Conservation (phyloP, 1,140 invertebrate genomes). For the Arion vulgaris region DNA sequence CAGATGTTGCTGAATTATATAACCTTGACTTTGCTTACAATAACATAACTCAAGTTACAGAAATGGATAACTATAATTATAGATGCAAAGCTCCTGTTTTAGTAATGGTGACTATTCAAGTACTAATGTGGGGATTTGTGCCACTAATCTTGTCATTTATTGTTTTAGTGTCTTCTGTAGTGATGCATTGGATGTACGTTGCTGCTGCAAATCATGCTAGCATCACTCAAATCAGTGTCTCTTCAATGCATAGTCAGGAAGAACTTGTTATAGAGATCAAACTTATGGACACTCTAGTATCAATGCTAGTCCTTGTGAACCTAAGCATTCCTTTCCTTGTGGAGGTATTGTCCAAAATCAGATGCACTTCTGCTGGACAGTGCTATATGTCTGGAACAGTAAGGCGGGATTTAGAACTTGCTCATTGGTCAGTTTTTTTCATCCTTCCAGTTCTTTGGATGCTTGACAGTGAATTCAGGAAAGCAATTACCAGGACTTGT, state of each 20-base stretch:
- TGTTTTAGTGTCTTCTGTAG: background rate
- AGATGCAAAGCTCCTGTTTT: background rate
- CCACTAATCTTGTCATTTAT: background rate
- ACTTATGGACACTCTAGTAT: background rate
- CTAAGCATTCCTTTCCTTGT: background rate
- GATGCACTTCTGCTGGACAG: background rate
- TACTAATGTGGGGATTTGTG: background rate
- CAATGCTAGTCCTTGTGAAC: background rate
- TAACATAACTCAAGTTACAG: background rate
- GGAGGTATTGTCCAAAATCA: background rate
- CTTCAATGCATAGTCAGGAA: background rate
- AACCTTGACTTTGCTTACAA: background rate
- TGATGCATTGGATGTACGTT: background rate
- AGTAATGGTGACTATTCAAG: background rate
- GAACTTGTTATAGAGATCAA: background rate
- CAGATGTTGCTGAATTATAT: background rate
- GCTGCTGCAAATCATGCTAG: background rate
- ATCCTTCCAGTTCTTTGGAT: background rate
- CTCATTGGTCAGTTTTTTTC: background rate
- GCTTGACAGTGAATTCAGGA: slow-evolving; percentile 25
- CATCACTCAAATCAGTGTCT: background rate
- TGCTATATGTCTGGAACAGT: background rate
- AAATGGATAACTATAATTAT: background rate
- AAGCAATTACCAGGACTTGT: background rate
- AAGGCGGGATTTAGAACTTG: background rate